Percentiles rank a stretch among this genome's conserved stretches.
Evolutionary conservation across 1,140 invertebrate genomes (phyloP).

Genomic region (Monomorium pharaonis): DNA sequence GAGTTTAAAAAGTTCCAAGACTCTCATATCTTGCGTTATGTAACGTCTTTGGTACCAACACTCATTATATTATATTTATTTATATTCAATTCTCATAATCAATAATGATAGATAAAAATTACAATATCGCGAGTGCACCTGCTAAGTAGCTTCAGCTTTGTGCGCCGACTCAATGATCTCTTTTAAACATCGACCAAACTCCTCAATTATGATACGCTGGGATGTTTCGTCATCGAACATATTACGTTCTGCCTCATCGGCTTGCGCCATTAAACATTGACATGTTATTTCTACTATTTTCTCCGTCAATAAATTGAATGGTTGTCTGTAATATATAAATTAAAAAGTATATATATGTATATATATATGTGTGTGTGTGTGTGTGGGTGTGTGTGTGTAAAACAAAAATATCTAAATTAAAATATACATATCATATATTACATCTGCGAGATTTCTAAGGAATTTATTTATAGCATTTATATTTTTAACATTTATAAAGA

Average conservation of each 20-base stretch:
- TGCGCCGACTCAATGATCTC: slow-evolving; percentile 94
- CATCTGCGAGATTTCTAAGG: background rate
- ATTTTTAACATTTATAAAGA: background rate
- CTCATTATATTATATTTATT: slow-evolving; percentile 35
- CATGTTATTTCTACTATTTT: slow-evolving; percentile 98
- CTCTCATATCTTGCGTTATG: background rate
- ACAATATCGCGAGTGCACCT: slow-evolving; percentile 61
- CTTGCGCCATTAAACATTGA: slow-evolving; percentile 96
- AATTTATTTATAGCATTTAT: no score
- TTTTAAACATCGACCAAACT: slow-evolving; percentile 97
- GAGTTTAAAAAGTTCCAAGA: background rate
- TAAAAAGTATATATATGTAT: background rate
- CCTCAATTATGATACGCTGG: slow-evolving; percentile 95
- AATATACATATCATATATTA: no score
- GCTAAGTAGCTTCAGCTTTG: slow-evolving; percentile 86
- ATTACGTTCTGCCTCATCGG: slow-evolving; percentile 92
- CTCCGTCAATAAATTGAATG: slow-evolving; percentile 95
- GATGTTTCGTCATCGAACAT: slow-evolving; percentile 90
- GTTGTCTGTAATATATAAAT: slow-evolving; percentile 87
- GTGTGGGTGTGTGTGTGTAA: no score
- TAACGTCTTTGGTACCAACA: slow-evolving; percentile 69
- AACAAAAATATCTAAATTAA: no score
- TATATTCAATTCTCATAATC: slow-evolving; percentile 42
- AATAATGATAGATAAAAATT: slow-evolving; percentile 40
- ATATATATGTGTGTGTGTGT: no score